These are phyloP conservation scores for Petaurus breviceps DNA, from an alignment of 2,113 vertebrate species.

Conservation along the genomic window DNA sequence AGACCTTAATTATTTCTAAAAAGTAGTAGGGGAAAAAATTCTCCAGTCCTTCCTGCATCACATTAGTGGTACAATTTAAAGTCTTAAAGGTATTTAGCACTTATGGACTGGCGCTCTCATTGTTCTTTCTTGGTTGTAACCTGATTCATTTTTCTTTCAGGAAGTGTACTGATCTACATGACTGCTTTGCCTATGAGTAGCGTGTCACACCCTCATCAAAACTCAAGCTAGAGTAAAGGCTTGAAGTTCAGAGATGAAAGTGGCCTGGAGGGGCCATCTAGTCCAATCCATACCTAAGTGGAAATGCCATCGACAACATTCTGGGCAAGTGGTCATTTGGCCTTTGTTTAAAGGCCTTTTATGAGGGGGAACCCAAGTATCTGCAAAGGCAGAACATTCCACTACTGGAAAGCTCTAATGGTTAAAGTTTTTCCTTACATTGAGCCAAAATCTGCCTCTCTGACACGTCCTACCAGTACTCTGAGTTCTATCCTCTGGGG, in stretches of 20 bases:
- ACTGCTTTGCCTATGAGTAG: conserved; percentile 9
- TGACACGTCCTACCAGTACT: not conserved
- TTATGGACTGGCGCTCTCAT: not conserved
- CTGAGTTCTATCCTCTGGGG: not conserved
- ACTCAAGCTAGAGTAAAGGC: conserved; percentile 20
- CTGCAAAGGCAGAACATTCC: no score
- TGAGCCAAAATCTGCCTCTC: not conserved
- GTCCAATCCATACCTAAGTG: conserved; percentile 21
- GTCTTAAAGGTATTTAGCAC: not conserved
- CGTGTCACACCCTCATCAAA: conserved; percentile 53
- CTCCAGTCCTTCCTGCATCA: conserved; percentile 35
- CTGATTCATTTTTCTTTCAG: not conserved
- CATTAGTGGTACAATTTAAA: not conserved
- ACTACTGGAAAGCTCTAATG: not conserved
- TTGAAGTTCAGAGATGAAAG: conserved; percentile 38
- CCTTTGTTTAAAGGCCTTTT: not conserved
- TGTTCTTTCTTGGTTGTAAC: conserved; percentile 21
- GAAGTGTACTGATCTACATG: not conserved
- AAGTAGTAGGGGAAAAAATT: not conserved
- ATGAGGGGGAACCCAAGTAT: not conserved
- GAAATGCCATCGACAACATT: not conserved
- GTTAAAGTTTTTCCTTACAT: not conserved
- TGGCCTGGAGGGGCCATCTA: not conserved
- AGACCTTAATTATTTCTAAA: not conserved
- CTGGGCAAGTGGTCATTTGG: not conserved